These are phyloP conservation scores for Bembecia ichneumoniformis DNA, from an alignment of 2,888 invertebrate species.

Conservation along the genomic window DNA sequence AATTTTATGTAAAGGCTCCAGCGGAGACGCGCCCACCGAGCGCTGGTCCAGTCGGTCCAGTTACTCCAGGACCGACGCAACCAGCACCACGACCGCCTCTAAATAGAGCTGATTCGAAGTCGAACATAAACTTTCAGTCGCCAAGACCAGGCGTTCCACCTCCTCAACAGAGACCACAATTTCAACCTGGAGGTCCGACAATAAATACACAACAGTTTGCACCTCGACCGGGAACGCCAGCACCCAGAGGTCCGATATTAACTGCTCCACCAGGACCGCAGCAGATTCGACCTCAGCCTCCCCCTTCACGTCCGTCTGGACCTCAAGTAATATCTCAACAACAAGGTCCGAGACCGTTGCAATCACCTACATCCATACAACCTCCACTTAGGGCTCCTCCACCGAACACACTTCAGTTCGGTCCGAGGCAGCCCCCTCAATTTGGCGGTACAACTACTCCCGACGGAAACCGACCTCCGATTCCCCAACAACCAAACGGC, in stretches of 20 bases:
- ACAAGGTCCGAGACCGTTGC: constrained; percentile 41
- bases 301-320: constrained; percentile 42
- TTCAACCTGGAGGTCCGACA: constrained; percentile 60
- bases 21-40: constrained; percentile 44
- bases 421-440: constrained; percentile 57
- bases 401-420: constrained; percentile 63
- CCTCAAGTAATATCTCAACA: constrained; percentile 50
- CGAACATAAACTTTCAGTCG: constrained; percentile 41
- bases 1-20: constrained; percentile 43
- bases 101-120: constrained; percentile 50
- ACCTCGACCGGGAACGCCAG: constrained; percentile 42
- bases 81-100: constrained; percentile 45
- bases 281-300: constrained; percentile 37
- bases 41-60: constrained; percentile 32
- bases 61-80: constrained; percentile 30
- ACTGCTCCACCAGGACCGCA: constrained; percentile 36
- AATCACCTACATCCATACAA: constrained; percentile 37
- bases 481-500: constrained; percentile 38
- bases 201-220: constrained; percentile 41
- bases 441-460: constrained; percentile 43
- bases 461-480: constrained; percentile 33
- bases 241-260: constrained; percentile 37
- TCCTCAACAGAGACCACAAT: constrained; percentile 46
- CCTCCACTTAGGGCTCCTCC: constrained; percentile 54
- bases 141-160: constrained; percentile 39